Evolutionary conservation across 2,797 vertebrate genomes (phyloP), one percentile per base, ranked within the genome.

Genomic region (Syncerus caffer): DNA sequence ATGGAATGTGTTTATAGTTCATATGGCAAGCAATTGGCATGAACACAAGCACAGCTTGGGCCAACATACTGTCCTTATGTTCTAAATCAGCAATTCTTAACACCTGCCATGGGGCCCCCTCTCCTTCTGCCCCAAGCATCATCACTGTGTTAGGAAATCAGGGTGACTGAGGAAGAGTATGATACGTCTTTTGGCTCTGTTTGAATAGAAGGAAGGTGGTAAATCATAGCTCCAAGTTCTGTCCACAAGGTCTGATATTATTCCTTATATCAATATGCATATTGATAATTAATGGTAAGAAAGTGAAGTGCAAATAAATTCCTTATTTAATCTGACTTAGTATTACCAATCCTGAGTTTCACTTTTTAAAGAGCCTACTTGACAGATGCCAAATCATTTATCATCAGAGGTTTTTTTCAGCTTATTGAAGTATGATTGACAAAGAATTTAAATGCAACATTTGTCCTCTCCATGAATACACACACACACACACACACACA

Each of bases 1-100:
- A 87, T 92, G 90, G 90, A 62, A 60, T 93, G 64, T 97, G 96
- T 96, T 98, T 96, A 85, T 87, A 87, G 93, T 96, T 97, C 93
- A 96, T 97, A 94, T 97, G 97, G 97, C 95, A 97, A 93, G 95
- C 90, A 92, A 2, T 93, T 97, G 97, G 96, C 93, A 94, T 25
- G n/a, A 85, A 83, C 95, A 74, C 93, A 89, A 89, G 50, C 90
- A 96, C 97, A 97, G 95, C 97, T 86, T 97, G 96, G 90, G 95
- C 64, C 95, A 80, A 13, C 95, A 97, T 94, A 92, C 51, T 90
- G 94, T 93, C 93, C 97, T 97, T 98, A 92, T 96, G 96, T 82
- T 97, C 79, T 93, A 89, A 92, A 82, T 97, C 96, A 93, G 85
- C 93, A 55, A 7, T 92, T 95, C 87, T 95, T 76, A 88, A 82